A percentile compares a stretch with the other conserved stretches of the same genome.
phyloP scores from a whole-genome alignment of 2,888 invertebrate genomes.

The Diaphora mendica region DNA sequence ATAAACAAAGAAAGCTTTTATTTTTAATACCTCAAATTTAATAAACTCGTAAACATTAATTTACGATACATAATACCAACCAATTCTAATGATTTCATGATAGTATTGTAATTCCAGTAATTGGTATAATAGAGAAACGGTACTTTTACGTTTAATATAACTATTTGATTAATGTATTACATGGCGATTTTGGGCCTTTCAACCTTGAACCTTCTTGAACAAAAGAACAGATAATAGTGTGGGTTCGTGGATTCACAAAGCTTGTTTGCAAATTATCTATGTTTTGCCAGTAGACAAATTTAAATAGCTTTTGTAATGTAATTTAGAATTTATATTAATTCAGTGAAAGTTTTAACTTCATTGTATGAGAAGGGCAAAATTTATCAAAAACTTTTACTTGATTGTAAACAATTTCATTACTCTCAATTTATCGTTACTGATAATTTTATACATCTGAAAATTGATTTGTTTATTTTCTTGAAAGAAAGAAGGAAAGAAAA shows the following conservation, averaged over 20 bases:
- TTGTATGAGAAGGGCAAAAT: not conserved
- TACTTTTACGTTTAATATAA: not conserved
- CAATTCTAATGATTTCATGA: too few species aligned
- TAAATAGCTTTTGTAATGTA: not conserved
- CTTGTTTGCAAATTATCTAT: not conserved
- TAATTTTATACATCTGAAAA: not conserved
- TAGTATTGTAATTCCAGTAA: too few species aligned
- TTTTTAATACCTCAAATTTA: too few species aligned
- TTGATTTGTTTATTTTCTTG: not conserved
- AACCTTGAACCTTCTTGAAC: not conserved
- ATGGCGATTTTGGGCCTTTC: not conserved
- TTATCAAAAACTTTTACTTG: not conserved
- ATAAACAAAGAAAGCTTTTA: too few species aligned
- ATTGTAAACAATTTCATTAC: not conserved
- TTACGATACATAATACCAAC: too few species aligned
- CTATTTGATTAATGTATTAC: not conserved
- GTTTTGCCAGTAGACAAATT: not conserved
- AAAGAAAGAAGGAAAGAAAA: too few species aligned
- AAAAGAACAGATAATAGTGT: not conserved
- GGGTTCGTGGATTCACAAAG: not conserved
- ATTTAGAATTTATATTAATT: not conserved
- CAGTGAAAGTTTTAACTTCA: not conserved
- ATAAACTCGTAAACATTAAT: too few species aligned
- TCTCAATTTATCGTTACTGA: not conserved
- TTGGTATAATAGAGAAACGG: not conserved